Evolutionary conservation across 2,113 vertebrate species (phyloP), one percentile per base, ranked within the genome.

Genomic region (Ornithorhynchus anatinus): DNA sequence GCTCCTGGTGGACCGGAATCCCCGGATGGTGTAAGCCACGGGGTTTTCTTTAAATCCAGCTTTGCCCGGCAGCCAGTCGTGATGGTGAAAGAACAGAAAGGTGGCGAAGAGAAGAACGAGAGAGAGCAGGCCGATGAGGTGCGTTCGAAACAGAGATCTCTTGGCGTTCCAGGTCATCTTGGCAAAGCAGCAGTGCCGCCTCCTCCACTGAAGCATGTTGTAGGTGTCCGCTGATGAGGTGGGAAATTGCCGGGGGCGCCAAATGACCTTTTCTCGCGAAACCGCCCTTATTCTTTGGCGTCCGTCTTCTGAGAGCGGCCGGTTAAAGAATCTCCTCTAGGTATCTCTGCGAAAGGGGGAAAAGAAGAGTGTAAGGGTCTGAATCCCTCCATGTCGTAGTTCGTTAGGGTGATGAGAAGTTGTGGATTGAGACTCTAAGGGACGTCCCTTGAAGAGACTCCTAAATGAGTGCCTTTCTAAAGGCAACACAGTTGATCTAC

Each of bases 111-210:
- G 89, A 37, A 93, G 93, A 8, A 96, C 93, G 1, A 96, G 84
- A 35, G 92, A 94, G 8, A 96, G 33, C 23, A 96, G 68, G 27
- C 93, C 95, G 5, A 94, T 91, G 19, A 93, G 89, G 16, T 95
- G 94, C 1, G 93, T 93, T 22, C 97, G 95, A 74, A 98, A 96
- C 25, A 97, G 92, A 25, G 96, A 98, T 74, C 97, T 93, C 85
- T 99, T 99, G 89, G 93, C 75, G 85, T 95, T 97, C 95, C 96
- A 99, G 89, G 94, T 96, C 96, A 98, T 97, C 89, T 98, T 99
- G 85, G 94, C 94, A 85, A 95, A 95, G 92, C 94, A 96, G 89
- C 95, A 97, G 77, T 95, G 95, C 66, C 97, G 91, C 64, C 95
- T 92, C 69, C 92, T 95, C 95, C 95, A 97, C 95, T 95, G 95